A percentile compares a stretch with the other conserved stretches of the same genome.
Evolutionary conservation across 2,797 vertebrate genomes (phyloP).

Genomic region (Tadarida brasiliensis): DNA sequence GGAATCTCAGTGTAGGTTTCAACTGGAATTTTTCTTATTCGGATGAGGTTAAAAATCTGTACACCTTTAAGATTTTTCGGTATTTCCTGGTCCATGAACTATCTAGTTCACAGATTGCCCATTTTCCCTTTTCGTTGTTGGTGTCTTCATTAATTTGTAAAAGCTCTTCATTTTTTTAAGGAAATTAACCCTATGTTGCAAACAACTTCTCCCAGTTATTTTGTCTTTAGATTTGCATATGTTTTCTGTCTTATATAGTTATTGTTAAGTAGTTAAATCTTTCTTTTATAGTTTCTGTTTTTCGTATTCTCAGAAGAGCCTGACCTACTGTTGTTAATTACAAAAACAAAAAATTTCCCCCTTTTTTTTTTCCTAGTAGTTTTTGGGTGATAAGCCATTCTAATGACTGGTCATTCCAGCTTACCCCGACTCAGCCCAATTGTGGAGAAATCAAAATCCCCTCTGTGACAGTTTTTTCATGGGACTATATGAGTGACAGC

Average conservation of each 20-base stretch:
- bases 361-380: neutral
- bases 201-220: neutral
- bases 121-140: neutral
- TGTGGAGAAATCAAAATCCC: neutral
- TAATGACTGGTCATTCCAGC: neutral
- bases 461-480: neutral
- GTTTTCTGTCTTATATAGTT: neutral
- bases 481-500: neutral
- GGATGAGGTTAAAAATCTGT: neutral
- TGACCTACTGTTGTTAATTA: neutral
- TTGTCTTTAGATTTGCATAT: neutral
- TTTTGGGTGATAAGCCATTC: neutral
- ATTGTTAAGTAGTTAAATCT: neutral
- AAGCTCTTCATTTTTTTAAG: conserved; percentile 21
- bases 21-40: neutral
- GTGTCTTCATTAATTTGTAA: conserved; percentile 16
- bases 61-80: neutral
- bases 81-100: neutral
- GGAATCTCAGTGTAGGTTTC: neutral
- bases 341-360: neutral
- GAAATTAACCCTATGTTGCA: neutral
- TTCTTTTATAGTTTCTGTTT: neutral
- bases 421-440: neutral
- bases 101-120: neutral
- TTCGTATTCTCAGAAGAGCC: conserved; percentile 37